These are phyloP conservation scores for Drosophila santomea DNA, from an alignment of 1,140 invertebrate genomes.

Conservation along the genomic window DNA sequence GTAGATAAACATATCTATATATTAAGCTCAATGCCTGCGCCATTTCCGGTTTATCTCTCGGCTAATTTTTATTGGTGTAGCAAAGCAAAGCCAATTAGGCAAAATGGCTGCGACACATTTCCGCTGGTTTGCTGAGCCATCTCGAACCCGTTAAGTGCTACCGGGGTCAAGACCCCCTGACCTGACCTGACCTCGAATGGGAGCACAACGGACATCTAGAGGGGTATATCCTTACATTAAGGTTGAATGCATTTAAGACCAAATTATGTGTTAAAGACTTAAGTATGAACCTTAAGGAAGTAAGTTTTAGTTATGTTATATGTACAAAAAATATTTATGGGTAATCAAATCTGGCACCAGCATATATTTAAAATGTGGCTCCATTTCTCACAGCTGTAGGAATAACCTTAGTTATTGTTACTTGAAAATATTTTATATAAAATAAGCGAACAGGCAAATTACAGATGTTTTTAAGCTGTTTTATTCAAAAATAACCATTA, in stretches of 20 bases:
- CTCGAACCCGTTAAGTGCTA: slow-evolving; percentile 21
- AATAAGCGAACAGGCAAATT: too few relatives aligned
- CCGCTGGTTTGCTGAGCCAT: slow-evolving; percentile 64
- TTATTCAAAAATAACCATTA: neutral
- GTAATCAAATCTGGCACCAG: too few relatives aligned
- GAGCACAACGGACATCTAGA: neutral
- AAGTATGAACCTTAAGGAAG: too few relatives aligned
- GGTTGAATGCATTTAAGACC: too few relatives aligned
- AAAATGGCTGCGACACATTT: slow-evolving; percentile 82
- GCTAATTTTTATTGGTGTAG: slow-evolving; percentile 40
- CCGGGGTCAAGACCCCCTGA: slow-evolving; percentile 35
- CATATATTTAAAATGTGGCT: too few relatives aligned
- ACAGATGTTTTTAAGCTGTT: neutral
- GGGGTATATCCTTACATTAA: too few relatives aligned
- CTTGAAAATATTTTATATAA: too few relatives aligned
- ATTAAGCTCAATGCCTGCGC: slow-evolving; percentile 68
- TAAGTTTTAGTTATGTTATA: too few relatives aligned
- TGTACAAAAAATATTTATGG: too few relatives aligned
- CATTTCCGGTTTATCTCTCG: slow-evolving; percentile 75
- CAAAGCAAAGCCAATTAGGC: slow-evolving; percentile 75
- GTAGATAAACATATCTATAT: slow-evolving; percentile 22
- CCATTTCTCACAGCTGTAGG: too few relatives aligned
- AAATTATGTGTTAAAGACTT: too few relatives aligned
- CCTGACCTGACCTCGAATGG: slow-evolving; percentile 13
- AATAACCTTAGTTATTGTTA: too few relatives aligned